Conservation (phyloP, 1,140 invertebrate species). For the Sinella curviseta region DNA sequence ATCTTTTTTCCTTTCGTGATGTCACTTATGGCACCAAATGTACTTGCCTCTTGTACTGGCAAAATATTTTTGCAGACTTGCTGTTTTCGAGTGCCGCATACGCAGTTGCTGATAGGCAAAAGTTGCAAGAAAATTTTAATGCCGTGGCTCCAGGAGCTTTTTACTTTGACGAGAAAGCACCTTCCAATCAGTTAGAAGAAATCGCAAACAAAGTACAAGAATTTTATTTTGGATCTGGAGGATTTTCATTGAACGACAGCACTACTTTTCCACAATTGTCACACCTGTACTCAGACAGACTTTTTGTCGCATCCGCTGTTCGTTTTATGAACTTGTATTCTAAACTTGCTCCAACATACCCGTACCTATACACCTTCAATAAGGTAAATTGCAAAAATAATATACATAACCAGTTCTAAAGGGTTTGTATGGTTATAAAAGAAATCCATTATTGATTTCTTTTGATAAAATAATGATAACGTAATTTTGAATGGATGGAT, state of each 20-base stretch:
- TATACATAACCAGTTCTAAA: background rate
- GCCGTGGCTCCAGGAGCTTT: background rate
- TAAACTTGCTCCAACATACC: background rate
- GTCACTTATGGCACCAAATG: background rate
- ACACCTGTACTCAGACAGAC: conserved; percentile 21
- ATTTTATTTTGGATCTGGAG: conserved; percentile 27
- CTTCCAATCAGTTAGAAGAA: background rate
- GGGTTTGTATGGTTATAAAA: background rate
- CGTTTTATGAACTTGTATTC: conserved; percentile 1
- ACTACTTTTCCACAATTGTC: conserved; percentile 10
- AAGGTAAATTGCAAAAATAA: background rate
- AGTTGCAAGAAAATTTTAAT: conserved; percentile 22
- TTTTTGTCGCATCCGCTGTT: conserved; percentile 7
- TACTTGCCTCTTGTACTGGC: too few relatives aligned
- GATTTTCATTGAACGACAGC: background rate
- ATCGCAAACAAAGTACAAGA: conserved; percentile 11
- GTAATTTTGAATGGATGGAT: too few relatives aligned
- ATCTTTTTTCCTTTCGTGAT: too few relatives aligned
- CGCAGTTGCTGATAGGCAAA: background rate
- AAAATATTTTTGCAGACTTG: background rate
- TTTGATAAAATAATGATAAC: too few relatives aligned
- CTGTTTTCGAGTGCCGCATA: background rate
- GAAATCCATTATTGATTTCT: background rate
- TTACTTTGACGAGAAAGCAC: conserved; percentile 17
- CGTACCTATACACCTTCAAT: conserved; percentile 5